phyloP scores from a whole-genome alignment of 2,888 invertebrate species.

The Empis stercorea region DNA sequence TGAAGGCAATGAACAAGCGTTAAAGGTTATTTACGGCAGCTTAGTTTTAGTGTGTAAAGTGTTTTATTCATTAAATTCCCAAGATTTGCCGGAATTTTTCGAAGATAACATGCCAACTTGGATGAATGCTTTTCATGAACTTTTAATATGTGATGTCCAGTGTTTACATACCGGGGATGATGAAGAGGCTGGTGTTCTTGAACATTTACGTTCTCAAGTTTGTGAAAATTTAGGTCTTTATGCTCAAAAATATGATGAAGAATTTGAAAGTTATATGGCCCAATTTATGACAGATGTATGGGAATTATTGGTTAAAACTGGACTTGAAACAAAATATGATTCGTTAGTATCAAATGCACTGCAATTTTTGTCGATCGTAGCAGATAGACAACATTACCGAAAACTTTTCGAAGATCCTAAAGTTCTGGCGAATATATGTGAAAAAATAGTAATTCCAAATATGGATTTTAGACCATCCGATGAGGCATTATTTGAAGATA shows the following conservation, averaged over 20 bases:
- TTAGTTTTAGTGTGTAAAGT: conserved; percentile 83
- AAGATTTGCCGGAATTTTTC: conserved; percentile 97
- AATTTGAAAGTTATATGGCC: conserved; percentile 79
- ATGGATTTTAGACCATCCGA: conserved; percentile 93
- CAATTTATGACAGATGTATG: conserved; percentile 91
- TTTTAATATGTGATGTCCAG: conserved; percentile 68
- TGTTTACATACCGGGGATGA: conserved; percentile 65
- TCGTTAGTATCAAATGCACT: conserved; percentile 88
- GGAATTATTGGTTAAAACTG: conserved; percentile 77
- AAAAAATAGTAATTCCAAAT: conserved; percentile 97
- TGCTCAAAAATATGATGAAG: conserved; percentile 96
- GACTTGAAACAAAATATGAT: conserved; percentile 80
- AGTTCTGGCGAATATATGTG: conserved; percentile 82
- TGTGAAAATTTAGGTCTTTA: conserved; percentile 92
- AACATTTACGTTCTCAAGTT: conserved; percentile 86
- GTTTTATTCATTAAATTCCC: conserved; percentile 93
- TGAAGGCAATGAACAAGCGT: conserved; percentile 62
- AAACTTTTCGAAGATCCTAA: conserved; percentile 77
- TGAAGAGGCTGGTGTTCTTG: conserved; percentile 77
- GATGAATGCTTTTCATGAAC: conserved; percentile 82
- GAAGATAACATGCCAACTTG: conserved; percentile 94
- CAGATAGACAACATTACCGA: conserved; percentile 79
- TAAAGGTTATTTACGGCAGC: conserved; percentile 80
- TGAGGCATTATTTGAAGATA: conserved; percentile 94
- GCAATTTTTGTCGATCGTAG: conserved; percentile 88